phyloP scores from a whole-genome alignment of 2,888 invertebrate species.

The Campoletis raptor region DNA sequence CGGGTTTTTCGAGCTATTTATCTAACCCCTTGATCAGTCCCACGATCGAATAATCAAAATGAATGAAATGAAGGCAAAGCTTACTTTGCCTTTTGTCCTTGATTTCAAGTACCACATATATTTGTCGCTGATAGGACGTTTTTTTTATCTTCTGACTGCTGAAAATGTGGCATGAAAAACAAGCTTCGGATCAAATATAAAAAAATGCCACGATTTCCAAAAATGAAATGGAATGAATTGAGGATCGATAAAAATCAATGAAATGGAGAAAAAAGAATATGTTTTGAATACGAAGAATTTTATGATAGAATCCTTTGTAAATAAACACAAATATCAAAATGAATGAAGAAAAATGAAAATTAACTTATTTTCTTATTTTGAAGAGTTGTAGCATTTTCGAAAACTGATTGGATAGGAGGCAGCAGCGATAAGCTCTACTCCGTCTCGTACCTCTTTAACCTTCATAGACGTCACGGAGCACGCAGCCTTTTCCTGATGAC shows the following conservation, averaged over 20 bases:
- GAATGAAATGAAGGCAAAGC: constrained; percentile 26
- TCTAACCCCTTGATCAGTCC: constrained; percentile 53
- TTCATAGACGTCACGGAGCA: constrained; percentile 15
- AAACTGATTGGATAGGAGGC: neutral
- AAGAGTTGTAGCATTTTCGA: neutral
- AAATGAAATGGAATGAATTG: neutral
- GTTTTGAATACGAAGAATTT: neutral
- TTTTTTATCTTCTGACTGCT: neutral
- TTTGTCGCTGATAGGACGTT: neutral
- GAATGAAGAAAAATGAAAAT: neutral
- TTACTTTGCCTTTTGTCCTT: constrained; percentile 4
- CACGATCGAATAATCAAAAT: constrained; percentile 51
- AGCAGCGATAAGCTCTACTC: neutral
- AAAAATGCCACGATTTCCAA: neutral
- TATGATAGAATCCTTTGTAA: too few species aligned
- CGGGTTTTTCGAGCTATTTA: constrained; percentile 43
- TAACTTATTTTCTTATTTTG: neutral
- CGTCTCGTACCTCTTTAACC: neutral
- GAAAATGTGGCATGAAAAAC: neutral
- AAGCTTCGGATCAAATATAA: neutral
- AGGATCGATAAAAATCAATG: neutral
- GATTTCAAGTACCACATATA: neutral
- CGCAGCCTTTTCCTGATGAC: constrained; percentile 21
- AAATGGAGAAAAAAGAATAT: neutral
- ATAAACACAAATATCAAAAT: neutral